Percentiles rank a stretch among this genome's conserved stretches.
phyloP scores from a whole-genome alignment of 64 coral and sea anemone species.

The Montipora sp. region DNA sequence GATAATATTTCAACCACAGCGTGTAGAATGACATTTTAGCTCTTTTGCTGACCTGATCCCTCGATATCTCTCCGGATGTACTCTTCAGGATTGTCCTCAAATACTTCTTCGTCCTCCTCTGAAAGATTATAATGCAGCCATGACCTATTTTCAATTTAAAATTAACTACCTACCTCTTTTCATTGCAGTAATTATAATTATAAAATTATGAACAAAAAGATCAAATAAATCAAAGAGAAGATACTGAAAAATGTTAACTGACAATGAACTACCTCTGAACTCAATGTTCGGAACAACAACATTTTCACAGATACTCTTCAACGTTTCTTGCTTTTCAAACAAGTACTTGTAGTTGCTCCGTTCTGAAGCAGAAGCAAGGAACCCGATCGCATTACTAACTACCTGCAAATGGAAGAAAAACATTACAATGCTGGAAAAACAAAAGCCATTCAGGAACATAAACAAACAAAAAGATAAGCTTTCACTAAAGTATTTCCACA shows the following conservation, averaged over 20 bases:
- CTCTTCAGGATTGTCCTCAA: slow-evolving; percentile 99
- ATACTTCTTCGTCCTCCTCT: slow-evolving; percentile 99
- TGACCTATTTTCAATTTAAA: background rate
- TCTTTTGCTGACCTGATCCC: slow-evolving; percentile 76
- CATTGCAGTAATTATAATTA: too few relatives aligned
- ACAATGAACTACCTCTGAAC: slow-evolving; percentile 78
- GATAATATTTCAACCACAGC: too few relatives aligned
- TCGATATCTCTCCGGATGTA: slow-evolving; percentile 99
- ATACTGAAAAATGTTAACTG: background rate
- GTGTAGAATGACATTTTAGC: background rate
- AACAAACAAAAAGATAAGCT: too few relatives aligned
- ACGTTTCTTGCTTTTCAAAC: slow-evolving; percentile 91
- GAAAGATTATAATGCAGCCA: background rate
- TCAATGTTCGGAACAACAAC: slow-evolving; percentile 99
- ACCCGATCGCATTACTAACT: slow-evolving; percentile 97
- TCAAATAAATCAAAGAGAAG: background rate
- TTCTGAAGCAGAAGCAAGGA: slow-evolving; percentile 92
- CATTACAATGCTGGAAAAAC: too few relatives aligned
- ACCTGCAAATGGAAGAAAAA: slow-evolving; percentile 55
- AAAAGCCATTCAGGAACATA: too few relatives aligned
- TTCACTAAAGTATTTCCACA: background rate
- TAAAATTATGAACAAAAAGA: background rate
- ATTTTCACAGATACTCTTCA: slow-evolving; percentile 98
- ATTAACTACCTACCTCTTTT: background rate
- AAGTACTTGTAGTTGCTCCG: slow-evolving; percentile 92